Evolutionary conservation across 2,113 vertebrate genomes (phyloP).

Genomic region (Archilochus colubris): DNA sequence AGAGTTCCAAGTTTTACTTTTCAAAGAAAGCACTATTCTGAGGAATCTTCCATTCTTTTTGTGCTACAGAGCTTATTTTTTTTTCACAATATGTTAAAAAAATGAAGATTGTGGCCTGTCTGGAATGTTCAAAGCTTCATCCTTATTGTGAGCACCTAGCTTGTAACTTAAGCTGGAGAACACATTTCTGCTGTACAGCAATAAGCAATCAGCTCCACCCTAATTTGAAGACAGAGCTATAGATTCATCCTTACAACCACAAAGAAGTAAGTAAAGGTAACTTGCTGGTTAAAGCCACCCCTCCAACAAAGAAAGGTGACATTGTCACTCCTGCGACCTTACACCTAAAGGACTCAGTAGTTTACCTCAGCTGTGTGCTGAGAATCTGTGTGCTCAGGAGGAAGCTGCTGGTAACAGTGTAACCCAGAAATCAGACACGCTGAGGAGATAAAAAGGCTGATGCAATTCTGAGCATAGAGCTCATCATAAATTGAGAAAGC

Average conservation of each 20-base stretch:
- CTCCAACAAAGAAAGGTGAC: neutral
- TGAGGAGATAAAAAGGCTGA: neutral
- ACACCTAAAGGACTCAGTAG: accelerated
- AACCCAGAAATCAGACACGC: accelerated
- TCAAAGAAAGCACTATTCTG: neutral
- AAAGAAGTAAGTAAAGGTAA: neutral
- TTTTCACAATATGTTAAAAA: neutral
- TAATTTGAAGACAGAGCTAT: accelerated
- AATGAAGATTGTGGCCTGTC: too few relatives aligned
- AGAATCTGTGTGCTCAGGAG: accelerated
- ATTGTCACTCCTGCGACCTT: accelerated
- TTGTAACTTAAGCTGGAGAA: neutral
- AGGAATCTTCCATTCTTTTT: neutral
- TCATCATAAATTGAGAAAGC: neutral
- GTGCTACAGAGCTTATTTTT: neutral
- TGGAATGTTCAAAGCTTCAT: neutral
- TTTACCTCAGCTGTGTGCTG: too few relatives aligned
- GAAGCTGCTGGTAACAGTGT: accelerated
- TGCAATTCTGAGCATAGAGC: neutral
- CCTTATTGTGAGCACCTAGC: neutral
- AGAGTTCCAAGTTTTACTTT: neutral
- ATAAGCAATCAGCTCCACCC: accelerated
- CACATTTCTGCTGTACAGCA: too few relatives aligned
- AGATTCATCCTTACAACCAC: accelerated
- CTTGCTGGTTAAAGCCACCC: neutral